Evolutionary conservation across 1,140 invertebrate genomes (phyloP), one percentile per base, ranked within the genome.

Genomic region (Cyrtorhinus lividipennis): DNA sequence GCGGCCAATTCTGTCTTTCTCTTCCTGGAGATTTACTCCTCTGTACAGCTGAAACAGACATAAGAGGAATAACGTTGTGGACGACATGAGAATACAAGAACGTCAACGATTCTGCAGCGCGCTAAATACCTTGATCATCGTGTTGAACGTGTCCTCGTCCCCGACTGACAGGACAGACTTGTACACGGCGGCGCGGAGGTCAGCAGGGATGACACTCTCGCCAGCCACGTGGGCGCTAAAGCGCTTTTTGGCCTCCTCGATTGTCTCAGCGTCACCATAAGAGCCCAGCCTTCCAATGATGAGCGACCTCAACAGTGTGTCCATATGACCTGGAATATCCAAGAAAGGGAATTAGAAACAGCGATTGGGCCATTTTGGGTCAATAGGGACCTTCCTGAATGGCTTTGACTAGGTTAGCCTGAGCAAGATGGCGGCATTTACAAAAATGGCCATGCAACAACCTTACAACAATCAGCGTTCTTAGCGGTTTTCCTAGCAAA

Each of bases 171-270:
- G 76, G 15, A 90, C 88, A 5, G 88, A 88, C 68, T 84, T 82
- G 74, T 95, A 98, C 66, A 95, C 92, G 53, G 88, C 80, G 61
- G 81, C 81, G 30, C 93, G 81, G 45, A 98, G 75, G 79, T 98
- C 94, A 2, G 93, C 90, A n/a, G 87, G 80, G 62, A 98, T 76
- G 1, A 76, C 70, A n/a, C 74, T 71, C 62, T 74, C 75, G 24
- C 82, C 82, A 62, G 75, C 74, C 1, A 81, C 71, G 73, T 94
- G 89, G 22, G 73, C 75, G 48, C 80, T 77, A 74, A 95, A 92
- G 56, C 86, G 80, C 61, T 71, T 77, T 63, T 82, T 80, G 0
- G 92, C 90, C 71, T 93, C 86, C 5, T 78, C 76, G 15, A 93
- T 83, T 0, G 85, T 84, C 0, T 80, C 78, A 10, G 83, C 76